Evolutionary conservation across 2,797 vertebrate genomes (phyloP).

Genomic region (Bufotes viridis): DNA sequence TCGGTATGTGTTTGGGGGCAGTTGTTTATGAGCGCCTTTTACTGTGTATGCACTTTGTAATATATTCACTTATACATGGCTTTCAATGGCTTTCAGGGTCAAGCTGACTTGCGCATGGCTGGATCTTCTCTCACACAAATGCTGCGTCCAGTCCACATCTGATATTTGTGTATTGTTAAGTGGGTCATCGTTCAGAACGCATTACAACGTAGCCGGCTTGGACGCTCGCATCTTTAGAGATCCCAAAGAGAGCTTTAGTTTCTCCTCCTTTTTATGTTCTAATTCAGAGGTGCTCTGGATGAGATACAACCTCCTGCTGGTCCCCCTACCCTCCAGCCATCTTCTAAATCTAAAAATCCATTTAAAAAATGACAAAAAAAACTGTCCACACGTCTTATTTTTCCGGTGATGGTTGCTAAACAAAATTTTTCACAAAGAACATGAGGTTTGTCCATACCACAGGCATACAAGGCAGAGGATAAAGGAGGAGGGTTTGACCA

Average conservation of each 20-base stretch:
- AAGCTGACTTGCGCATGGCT: not conserved
- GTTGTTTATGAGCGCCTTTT: not conserved
- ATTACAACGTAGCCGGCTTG: not conserved
- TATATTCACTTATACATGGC: constrained; percentile 1
- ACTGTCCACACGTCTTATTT: not conserved
- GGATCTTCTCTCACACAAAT: not conserved
- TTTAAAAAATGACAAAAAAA: not conserved
- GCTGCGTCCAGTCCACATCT: not conserved
- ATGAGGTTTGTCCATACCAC: too few relatives aligned
- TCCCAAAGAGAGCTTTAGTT: not conserved
- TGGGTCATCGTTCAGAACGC: constrained; percentile 1
- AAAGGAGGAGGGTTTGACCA: too few relatives aligned
- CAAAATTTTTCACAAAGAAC: too few relatives aligned
- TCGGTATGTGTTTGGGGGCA: not conserved
- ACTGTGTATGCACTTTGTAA: not conserved
- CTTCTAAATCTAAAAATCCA: not conserved
- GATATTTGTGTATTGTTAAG: not conserved
- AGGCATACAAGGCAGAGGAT: too few relatives aligned
- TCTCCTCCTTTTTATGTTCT: not conserved
- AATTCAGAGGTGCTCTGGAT: not conserved
- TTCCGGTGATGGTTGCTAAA: not conserved
- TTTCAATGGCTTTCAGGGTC: not conserved
- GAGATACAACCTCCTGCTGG: not conserved
- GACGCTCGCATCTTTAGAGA: not conserved
- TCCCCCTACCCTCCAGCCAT: not conserved